These are phyloP conservation scores for Altica lythri DNA, from an alignment of 2,888 invertebrate species.

Conservation along the genomic window DNA sequence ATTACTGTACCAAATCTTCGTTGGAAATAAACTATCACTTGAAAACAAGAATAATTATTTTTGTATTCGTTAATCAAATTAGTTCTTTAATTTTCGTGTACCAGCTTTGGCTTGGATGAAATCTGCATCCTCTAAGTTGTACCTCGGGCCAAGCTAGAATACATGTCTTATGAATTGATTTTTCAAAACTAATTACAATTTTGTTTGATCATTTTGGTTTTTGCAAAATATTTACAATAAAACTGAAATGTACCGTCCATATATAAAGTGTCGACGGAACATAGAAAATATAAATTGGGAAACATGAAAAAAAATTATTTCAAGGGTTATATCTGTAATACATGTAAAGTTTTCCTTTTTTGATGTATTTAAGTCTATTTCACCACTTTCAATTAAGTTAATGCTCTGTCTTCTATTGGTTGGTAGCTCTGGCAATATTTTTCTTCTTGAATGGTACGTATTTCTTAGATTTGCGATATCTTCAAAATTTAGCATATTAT, in stretches of 20 bases:
- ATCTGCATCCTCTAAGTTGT: not conserved
- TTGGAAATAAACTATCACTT: no score
- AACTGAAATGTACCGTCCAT: not conserved
- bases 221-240: not conserved
- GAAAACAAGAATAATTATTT: no score
- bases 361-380: not conserved
- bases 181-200: not conserved
- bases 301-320: no score
- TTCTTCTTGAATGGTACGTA: not conserved
- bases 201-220: not conserved
- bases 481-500: not conserved
- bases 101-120: not conserved
- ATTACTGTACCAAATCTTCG: no score
- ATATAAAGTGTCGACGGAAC: not conserved
- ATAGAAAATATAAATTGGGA: no score
- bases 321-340: no score
- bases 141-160: not conserved
- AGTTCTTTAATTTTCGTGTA: no score
- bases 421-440: not conserved
- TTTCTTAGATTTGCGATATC: slow-evolving; percentile 1
- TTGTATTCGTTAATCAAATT: no score
- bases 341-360: not conserved
- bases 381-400: not conserved
- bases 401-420: not conserved
- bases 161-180: not conserved